These are phyloP conservation scores for Mycogona germanica DNA, from an alignment of 2,888 invertebrate genomes.

Conservation along the genomic window DNA sequence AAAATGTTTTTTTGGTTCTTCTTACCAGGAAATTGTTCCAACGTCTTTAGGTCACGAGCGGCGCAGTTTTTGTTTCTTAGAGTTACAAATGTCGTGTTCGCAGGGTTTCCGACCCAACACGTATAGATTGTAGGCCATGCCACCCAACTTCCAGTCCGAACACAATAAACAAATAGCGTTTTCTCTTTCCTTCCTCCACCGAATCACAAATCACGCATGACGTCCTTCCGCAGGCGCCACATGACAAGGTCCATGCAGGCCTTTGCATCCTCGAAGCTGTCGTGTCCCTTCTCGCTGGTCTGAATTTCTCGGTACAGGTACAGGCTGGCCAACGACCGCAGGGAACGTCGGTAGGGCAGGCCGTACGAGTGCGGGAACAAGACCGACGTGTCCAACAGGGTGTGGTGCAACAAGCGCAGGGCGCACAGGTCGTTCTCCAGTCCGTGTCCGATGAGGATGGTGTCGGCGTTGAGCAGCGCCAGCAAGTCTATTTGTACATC, in stretches of 20 bases:
- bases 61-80: no score
- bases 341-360: conserved; percentile 35
- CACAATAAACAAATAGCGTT: no score
- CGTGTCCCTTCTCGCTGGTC: conserved; percentile 35
- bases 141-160: no score
- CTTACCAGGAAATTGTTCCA: no score
- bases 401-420: conserved; percentile 31
- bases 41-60: no score
- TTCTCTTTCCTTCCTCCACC: background rate
- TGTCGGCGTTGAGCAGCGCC: conserved; percentile 51
- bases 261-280: conserved; percentile 38
- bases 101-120: no score
- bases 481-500: conserved; percentile 26
- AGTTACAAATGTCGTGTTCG: no score
- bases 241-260: conserved; percentile 37
- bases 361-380: conserved; percentile 37
- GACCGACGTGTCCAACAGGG: conserved; percentile 35
- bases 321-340: conserved; percentile 33
- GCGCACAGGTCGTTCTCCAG: conserved; percentile 37
- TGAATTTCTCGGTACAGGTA: conserved; percentile 36
- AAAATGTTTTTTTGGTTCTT: no score
- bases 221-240: conserved; percentile 28
- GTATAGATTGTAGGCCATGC: no score
- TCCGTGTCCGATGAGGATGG: conserved; percentile 39
- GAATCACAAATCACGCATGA: background rate